These are phyloP conservation scores for Gallinago undulata DNA, from an alignment of 2,113 vertebrate species.

Conservation along the genomic window DNA sequence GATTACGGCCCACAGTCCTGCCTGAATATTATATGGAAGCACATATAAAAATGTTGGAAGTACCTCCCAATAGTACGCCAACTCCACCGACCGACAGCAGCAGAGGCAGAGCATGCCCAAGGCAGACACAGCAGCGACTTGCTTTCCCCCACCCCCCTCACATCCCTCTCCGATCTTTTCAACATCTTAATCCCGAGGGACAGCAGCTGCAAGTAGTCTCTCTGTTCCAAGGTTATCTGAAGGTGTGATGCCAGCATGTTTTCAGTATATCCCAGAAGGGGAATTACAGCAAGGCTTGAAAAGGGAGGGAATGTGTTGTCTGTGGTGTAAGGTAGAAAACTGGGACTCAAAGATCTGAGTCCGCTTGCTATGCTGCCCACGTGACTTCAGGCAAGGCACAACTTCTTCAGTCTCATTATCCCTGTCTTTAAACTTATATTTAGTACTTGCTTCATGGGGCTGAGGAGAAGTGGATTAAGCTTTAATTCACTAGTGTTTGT, in stretches of 20 bases:
- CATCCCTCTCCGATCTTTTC: neutral
- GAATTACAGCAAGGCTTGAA: neutral
- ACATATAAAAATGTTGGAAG: neutral
- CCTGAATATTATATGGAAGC: neutral
- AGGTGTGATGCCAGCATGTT: neutral
- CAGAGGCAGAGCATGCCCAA: neutral
- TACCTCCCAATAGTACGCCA: neutral
- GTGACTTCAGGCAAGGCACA: neutral
- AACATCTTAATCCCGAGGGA: neutral
- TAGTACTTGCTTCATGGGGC: neutral
- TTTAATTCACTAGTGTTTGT: slow-evolving; percentile 35
- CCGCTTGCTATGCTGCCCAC: neutral
- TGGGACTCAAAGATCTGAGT: neutral
- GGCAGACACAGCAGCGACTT: neutral
- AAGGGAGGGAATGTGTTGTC: neutral
- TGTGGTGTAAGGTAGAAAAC: neutral
- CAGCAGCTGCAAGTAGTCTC: neutral
- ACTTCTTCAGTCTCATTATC: neutral
- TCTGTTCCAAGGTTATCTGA: neutral
- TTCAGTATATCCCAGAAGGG: neutral
- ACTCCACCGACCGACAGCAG: neutral
- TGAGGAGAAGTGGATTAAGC: slow-evolving; percentile 4
- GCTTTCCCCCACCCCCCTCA: neutral
- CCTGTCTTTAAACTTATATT: slow-evolving; percentile 13
- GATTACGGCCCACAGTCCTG: neutral